A percentile compares a stretch with the other conserved stretches of the same genome.
phyloP scores from a whole-genome alignment of 2,797 vertebrate genomes.

The Pseudopleuronectes americanus region DNA sequence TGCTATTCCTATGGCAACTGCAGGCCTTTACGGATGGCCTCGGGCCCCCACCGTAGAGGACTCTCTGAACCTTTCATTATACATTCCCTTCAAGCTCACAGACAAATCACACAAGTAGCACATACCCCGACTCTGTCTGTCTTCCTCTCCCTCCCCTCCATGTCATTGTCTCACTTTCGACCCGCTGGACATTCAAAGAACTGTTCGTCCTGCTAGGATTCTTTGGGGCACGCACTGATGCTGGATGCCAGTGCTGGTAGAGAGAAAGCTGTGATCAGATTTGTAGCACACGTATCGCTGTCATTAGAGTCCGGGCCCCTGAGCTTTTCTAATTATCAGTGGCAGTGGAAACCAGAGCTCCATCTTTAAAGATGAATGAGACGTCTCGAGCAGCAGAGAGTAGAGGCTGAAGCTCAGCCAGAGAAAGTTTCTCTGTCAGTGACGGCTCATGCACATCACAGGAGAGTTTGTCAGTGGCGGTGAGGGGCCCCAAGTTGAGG shows the following conservation, averaged over 20 bases:
- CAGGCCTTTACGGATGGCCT: constrained; percentile 80
- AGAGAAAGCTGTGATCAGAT: constrained; percentile 61
- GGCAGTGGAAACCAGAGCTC: constrained; percentile 78
- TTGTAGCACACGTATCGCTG: constrained; percentile 50
- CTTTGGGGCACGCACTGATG: constrained; percentile 7
- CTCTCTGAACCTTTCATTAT: constrained; percentile 79
- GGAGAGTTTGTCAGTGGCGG: constrained; percentile 17
- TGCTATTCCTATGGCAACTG: constrained; percentile 87
- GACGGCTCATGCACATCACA: constrained; percentile 38
- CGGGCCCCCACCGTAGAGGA: constrained; percentile 72
- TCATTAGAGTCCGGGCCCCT: constrained; percentile 44
- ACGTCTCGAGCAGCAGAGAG: constrained; percentile 60
- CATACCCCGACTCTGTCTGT: constrained; percentile 24
- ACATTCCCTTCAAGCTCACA: constrained; percentile 74
- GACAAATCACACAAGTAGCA: constrained; percentile 66
- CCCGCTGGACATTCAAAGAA: not conserved
- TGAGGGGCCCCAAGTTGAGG: constrained; percentile 31
- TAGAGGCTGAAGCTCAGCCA: constrained; percentile 37
- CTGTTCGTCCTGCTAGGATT: not conserved
- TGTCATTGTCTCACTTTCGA: constrained; percentile 10
- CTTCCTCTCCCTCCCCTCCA: not conserved
- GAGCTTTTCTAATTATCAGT: constrained; percentile 57
- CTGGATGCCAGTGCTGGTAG: constrained; percentile 16
- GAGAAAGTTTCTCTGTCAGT: constrained; percentile 69
- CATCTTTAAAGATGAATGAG: constrained; percentile 85